Evolutionary conservation across 2,888 invertebrate species (phyloP).

Genomic region (Eupeodes latifasciatus): DNA sequence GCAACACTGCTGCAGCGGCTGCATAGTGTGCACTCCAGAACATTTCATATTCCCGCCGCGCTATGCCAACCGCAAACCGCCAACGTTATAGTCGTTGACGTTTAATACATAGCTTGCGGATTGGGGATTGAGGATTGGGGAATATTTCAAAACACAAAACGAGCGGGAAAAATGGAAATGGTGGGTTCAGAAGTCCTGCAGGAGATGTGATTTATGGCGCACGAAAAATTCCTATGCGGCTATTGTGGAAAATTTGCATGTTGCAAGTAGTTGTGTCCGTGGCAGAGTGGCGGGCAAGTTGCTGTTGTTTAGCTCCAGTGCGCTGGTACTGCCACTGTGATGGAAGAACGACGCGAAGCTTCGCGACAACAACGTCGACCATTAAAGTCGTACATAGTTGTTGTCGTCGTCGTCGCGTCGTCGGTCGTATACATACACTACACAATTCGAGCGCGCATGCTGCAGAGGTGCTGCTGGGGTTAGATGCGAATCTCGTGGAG

Average conservation of each 20-base stretch:
- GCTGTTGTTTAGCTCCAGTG: conserved; percentile 27
- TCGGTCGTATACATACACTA: conserved; percentile 12
- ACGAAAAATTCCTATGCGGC: conserved; percentile 74
- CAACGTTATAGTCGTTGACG: neutral
- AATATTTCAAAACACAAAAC: conserved; percentile 60
- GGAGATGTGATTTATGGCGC: conserved; percentile 77
- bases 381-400: conserved; percentile 24
- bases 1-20: conserved; percentile 23
- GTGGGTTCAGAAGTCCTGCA: conserved; percentile 75
- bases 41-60: conserved; percentile 73
- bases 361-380: conserved; percentile 21
- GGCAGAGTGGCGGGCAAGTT: conserved; percentile 45
- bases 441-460: conserved; percentile 54
- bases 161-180: conserved; percentile 65
- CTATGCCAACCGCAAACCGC: neutral
- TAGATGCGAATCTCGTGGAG: conserved; percentile 75
- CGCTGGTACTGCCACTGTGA: conserved; percentile 57
- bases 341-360: conserved; percentile 50
- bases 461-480: conserved; percentile 70
- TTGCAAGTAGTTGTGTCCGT: conserved; percentile 58
- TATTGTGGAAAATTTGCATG: conserved; percentile 76
- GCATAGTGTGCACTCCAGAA: conserved; percentile 57
- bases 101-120: neutral
- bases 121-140: conserved; percentile 24
- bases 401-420: neutral